These are phyloP conservation scores for Myrmecophaga tridactyla DNA, from an alignment of 2,113 vertebrate genomes.

Conservation along the genomic window DNA sequence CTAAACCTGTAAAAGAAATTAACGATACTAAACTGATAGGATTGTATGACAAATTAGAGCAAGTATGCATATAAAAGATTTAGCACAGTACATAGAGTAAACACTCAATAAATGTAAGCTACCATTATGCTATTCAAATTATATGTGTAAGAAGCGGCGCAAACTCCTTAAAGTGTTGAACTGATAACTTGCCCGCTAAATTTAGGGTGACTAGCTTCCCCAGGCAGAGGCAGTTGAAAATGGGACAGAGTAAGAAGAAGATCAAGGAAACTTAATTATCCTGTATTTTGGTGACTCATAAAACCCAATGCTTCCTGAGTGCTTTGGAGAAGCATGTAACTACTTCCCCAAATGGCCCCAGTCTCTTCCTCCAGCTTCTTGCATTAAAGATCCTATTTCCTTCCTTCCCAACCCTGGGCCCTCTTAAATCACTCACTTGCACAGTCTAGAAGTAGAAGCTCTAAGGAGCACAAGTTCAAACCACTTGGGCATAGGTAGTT, in stretches of 20 bases:
- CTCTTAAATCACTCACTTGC: neutral
- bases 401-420: too few species aligned
- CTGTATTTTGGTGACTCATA: neutral
- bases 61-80: neutral
- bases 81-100: neutral
- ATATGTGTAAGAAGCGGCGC: neutral
- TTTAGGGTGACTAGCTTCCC: neutral
- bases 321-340: neutral
- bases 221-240: neutral
- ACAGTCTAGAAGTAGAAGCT: neutral
- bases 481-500: neutral
- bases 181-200: neutral
- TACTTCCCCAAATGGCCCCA: neutral
- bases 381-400: neutral
- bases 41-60: neutral
- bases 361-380: neutral
- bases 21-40: neutral
- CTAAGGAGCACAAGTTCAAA: neutral
- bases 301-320: neutral
- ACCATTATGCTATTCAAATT: neutral
- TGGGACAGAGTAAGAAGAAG: neutral
- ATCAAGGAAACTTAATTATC: neutral
- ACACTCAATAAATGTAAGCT: neutral
- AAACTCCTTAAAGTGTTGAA: neutral
- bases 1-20: neutral